Conservation (phyloP, 2,113 vertebrate species). For the Channa maculata region DNA sequence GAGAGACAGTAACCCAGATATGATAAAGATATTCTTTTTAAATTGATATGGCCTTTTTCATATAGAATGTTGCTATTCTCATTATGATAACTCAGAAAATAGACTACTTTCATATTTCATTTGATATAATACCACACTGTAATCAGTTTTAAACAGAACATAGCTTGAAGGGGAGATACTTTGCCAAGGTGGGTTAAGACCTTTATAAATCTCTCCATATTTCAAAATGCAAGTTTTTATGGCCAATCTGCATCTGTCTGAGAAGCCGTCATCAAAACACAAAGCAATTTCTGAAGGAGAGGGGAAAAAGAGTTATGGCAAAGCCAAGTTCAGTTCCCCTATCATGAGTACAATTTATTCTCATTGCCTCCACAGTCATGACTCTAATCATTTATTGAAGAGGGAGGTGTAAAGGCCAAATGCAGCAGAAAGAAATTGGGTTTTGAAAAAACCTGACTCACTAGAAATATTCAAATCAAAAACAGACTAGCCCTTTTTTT, state of each 20-base stretch:
- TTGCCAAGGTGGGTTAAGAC: not conserved
- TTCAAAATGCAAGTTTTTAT: not conserved
- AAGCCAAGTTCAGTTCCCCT: conserved; percentile 11
- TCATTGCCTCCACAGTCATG: conserved; percentile 17
- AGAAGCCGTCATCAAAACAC: not conserved
- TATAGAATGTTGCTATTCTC: not conserved
- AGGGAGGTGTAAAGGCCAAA: conserved; percentile 41
- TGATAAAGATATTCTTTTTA: not conserved
- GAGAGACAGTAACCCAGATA: not conserved
- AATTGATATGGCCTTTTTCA: not conserved
- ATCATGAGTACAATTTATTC: conserved; percentile 27
- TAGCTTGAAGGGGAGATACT: not conserved
- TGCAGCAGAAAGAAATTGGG: conserved; percentile 8
- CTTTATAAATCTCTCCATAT: not conserved
- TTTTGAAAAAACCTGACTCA: conserved; percentile 30
- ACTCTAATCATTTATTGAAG: conserved; percentile 36
- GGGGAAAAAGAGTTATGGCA: not conserved
- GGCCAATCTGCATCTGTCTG: not conserved
- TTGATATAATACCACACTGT: not conserved
- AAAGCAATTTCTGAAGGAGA: conserved; percentile 11
- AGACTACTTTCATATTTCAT: not conserved
- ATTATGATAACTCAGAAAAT: not conserved
- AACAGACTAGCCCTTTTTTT: not conserved
- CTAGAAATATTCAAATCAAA: conserved; percentile 21
- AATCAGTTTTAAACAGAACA: not conserved